These are phyloP conservation scores for Phymastichus coffea DNA, from an alignment of 1,140 invertebrate species.

Conservation along the genomic window DNA sequence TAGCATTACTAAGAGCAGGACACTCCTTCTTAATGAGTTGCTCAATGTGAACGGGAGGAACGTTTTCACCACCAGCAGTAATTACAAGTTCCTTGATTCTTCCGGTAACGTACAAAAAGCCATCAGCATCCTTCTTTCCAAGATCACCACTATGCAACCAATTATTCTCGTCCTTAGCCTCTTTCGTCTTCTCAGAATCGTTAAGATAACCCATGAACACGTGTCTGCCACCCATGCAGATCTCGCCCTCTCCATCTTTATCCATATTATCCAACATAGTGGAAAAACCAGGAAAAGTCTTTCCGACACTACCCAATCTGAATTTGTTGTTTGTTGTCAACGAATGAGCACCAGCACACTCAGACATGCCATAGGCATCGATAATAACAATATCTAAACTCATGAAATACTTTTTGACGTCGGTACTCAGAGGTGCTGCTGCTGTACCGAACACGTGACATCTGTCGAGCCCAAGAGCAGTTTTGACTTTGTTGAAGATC, in stretches of 20 bases:
- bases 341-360: conserved; percentile 73
- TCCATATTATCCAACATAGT: conserved; percentile 70
- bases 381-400: conserved; percentile 80
- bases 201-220: conserved; percentile 91
- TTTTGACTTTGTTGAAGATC: conserved; percentile 76
- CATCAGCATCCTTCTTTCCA: conserved; percentile 72
- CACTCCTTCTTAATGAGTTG: conserved; percentile 75
- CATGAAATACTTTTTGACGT: conserved; percentile 84
- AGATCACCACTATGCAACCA: conserved; percentile 84
- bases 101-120: conserved; percentile 74
- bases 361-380: conserved; percentile 85
- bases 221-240: conserved; percentile 75
- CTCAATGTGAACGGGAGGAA: conserved; percentile 85
- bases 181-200: conserved; percentile 72
- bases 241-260: conserved; percentile 75
- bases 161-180: conserved; percentile 71
- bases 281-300: conserved; percentile 61
- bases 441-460: conserved; percentile 71
- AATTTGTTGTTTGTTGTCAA: conserved; percentile 51
- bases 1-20: conserved; percentile 75
- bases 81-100: conserved; percentile 77
- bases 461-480: conserved; percentile 72
- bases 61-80: conserved; percentile 93
- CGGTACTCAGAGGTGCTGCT: conserved; percentile 80
- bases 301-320: conserved; percentile 70